Evolutionary conservation across 2,113 vertebrate species (phyloP), one percentile per base, ranked within the genome.

Genomic region (Atrichornis clamosus): DNA sequence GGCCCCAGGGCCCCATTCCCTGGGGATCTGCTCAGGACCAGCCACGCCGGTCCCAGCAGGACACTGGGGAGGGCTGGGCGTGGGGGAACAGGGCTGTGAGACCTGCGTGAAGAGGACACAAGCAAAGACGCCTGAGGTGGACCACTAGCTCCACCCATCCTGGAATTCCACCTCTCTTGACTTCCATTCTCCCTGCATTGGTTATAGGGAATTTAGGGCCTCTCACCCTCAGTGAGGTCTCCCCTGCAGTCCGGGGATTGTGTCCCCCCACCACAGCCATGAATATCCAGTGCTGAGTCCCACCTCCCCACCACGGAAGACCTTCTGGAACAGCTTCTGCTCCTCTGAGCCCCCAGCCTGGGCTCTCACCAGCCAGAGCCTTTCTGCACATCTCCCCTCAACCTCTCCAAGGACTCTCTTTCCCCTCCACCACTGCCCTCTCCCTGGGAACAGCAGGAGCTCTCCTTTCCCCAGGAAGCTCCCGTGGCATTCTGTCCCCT

Each of bases 1-100:
- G 0, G 50, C 65, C 32, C 0, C 0, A 32, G 60, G 23, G 2
- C 64, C 27, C 21, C 22, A 32, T 21, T 15, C 14, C 56, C 42
- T 10, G 0, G 0, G 67, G 19, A 4, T 15, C 59, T 28, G 63
- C 42, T 32, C 2, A 2, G 53, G 67, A 58, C 15, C 46, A 7
- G 55, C 20, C 80, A 44, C 1, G 0, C n/a, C 44, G 52, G 69
- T 4, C 15, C n/a, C 4, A 0, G 26, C 42, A 9, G 20, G 77
- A 28, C 60, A 22, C 59, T 13, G 35, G 27, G 28, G 35, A 42
- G 52, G 33, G 67, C 60, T 63, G 83, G 33, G 42, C 1, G 0
- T 3, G 32, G 49, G 42, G 41, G 20, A 56, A 10, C 33, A 18
- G 37, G 24, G 42, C 46, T 70, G 46, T 12, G 75, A 44, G 22